Base-by-base conservation (phyloP, 2,113 vertebrate genomes). In the Phoxinus phoxinus region DNA sequence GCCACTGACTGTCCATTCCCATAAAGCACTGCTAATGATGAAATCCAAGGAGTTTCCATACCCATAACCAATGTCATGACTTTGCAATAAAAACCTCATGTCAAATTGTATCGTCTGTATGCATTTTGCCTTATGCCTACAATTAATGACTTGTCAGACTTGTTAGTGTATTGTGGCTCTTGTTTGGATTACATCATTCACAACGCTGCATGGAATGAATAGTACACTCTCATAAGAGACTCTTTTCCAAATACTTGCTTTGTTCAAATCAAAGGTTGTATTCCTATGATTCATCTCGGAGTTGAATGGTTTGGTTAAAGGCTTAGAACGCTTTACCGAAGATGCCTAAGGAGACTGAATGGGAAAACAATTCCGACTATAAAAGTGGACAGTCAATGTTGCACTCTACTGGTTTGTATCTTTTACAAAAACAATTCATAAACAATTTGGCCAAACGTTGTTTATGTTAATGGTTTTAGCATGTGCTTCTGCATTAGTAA, bases 121-220 rank as follows among this genome's bases (percentile, higher is more conserved):
- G 0, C 46, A 15, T 46, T 27, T 74, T 74, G n/a, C 25, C 25
- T 13, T 44, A 73, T 12, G 6, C 10, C 37, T 32, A 30, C 30
- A 69, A 32, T 69, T 7, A 35, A 32, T 35, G 32, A 69, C 30
- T 35, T 46, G 72, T 74, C 72, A 44, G 72, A 48, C n/a, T 74
- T 74, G 69, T 41, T 72, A 72, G 21, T 72, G 35, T 72, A 72
- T 41, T 72, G 17, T 23, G 27, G 35, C 25, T 56, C 5, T 77
- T 30, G 74, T 21, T 56, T 77, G 74, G 48, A 77, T 32, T 53
- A 23, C 74, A 56, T 77, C 74, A 77, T 32, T 51, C 48, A 56
- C 51, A 77, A 3, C 0, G 48, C 48, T 2, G 41, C n/a, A 48
- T 74, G 72, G 41, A 41, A 74, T 73, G 41, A 73, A 73, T 46